Conservation (phyloP, 2,888 invertebrate genomes). For the Gymnoscelis rufifasciata region DNA sequence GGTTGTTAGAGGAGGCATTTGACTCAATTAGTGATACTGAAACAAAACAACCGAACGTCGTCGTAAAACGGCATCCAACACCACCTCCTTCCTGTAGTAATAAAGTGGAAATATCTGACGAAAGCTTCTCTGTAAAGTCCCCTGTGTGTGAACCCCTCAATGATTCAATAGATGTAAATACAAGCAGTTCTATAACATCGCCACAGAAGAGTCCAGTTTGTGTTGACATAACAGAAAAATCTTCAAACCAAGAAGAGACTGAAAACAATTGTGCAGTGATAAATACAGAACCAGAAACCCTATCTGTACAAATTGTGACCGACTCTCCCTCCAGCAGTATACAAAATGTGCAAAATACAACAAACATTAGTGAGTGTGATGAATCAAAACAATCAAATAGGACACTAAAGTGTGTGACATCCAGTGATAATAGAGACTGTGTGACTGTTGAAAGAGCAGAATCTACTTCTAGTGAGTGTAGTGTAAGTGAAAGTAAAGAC, state of each 20-base stretch:
- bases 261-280: slow-evolving; percentile 17
- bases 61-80: slow-evolving; percentile 24
- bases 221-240: slow-evolving; percentile 29
- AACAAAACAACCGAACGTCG: slow-evolving; percentile 14
- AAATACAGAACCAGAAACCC: slow-evolving; percentile 25
- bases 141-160: slow-evolving; percentile 31
- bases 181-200: slow-evolving; percentile 32
- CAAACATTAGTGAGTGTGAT: slow-evolving; percentile 52
- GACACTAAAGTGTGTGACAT: slow-evolving; percentile 68
- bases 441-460: slow-evolving; percentile 70
- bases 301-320: slow-evolving; percentile 22
- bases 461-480: slow-evolving; percentile 71
- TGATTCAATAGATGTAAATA: slow-evolving; percentile 30
- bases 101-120: slow-evolving; percentile 33
- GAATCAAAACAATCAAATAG: slow-evolving; percentile 33
- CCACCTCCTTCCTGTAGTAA: slow-evolving; percentile 37
- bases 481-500: slow-evolving; percentile 57
- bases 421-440: slow-evolving; percentile 68
- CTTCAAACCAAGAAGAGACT: slow-evolving; percentile 11
- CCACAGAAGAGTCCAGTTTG: slow-evolving; percentile 37
- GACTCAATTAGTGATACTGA: slow-evolving; percentile 15
- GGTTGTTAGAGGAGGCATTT: slow-evolving; percentile 3
- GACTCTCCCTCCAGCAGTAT: slow-evolving; percentile 56
- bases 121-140: slow-evolving; percentile 25
- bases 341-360: slow-evolving; percentile 46